Base-by-base conservation (phyloP, 1,140 invertebrate genomes). In the Drosophila jambulina region DNA sequence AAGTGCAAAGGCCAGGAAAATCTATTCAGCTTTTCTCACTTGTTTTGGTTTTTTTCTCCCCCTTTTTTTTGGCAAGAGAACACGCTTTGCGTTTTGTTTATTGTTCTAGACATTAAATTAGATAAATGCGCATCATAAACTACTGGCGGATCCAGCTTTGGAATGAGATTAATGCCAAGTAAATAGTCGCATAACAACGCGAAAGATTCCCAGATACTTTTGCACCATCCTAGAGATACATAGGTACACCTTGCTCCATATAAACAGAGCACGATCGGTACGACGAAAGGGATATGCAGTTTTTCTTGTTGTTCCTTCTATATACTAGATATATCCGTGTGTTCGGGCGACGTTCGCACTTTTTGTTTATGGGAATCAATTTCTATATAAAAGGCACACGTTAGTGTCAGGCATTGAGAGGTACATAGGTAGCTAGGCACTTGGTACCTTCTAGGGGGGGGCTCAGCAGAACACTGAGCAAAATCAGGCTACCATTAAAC, bases 51-150 rank as follows among this genome's bases (percentile, higher is more conserved):
- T 23, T 23, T 25, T 29, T 25, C 4, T 25, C 12, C 17, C 9
- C 8, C 9, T 42, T 34, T 48, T 80, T 77, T 82, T 77, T 77
- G 54, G 59, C 78, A 81, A 58, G 46, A 40, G 46, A 40, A 49
- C 25, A 68, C 13, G 19, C 43, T 49, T 38, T 15, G 21, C 34
- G 40, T 45, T 78, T 82, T 81, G 72, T 82, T 81, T 81, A 71
- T 63, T 61, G 43, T 72, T 48, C 51, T 42, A 40, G 77, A 58
- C 77, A 72, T 63, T 65, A 61, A 65, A 40, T 49, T 45, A 80
- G 75, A 80, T 83, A 80, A 70, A 76, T 64, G 60, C 34, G 38
- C 29, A 25, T 53, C 54, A 68, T 82, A 82, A 78, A 74, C 62
- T 38, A 78, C 54, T 34, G 40, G 12, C 29, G 25, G 13, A 46